Evolutionary conservation across 2,797 vertebrate species (phyloP), one percentile per base, ranked within the genome.

Genomic region (Tachyglossus aculeatus): DNA sequence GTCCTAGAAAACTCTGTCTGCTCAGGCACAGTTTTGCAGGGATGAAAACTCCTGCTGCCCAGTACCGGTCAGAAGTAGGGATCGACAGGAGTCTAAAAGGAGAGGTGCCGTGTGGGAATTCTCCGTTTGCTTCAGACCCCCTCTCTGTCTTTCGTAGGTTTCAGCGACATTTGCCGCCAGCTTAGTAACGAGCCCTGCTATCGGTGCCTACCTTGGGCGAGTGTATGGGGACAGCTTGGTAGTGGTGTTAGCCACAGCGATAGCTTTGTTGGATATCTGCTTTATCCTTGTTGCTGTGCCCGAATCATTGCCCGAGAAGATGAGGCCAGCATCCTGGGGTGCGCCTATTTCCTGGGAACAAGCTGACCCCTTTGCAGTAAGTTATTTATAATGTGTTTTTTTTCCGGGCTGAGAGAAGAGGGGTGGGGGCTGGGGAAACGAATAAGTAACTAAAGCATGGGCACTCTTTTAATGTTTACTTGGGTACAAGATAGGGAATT

Each of bases 341-440:
- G 95, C 95, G 1, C 95, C 95, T 43, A 95, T 96, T 67, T 96
- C 95, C 0, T 96, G 95, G 95, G 95, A 96, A 29, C 95, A 96
- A 83, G 95, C 95, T 2, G 95, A 96, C 77, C 95, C 95, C 13
- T 96, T 96, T 77, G 94, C 95, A n/a, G 95, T 95, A 90, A 92
- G 93, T 81, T 27, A 6, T 25, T 76, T 33, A 21, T 31, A 59
- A 31, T 2, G 0, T 25, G 1, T 9, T 5, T 18, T 19, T 48
- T 16, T 25, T 24, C 21, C 9, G 43, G 3, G 2, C n/a, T n/a
- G n/a, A n/a, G n/a, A n/a, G n/a, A n/a, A n/a, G n/a, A n/a, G n/a
- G n/a, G n/a, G n/a, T n/a, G n/a, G n/a, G n/a, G n/a, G n/a, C n/a
- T n/a, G n/a, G n/a, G n/a, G n/a, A n/a, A n/a, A n/a, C n/a, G n/a